A percentile compares a stretch with the other conserved stretches of the same genome.
phyloP scores from a whole-genome alignment of 2,888 invertebrate species.

The Ceramica pisi region DNA sequence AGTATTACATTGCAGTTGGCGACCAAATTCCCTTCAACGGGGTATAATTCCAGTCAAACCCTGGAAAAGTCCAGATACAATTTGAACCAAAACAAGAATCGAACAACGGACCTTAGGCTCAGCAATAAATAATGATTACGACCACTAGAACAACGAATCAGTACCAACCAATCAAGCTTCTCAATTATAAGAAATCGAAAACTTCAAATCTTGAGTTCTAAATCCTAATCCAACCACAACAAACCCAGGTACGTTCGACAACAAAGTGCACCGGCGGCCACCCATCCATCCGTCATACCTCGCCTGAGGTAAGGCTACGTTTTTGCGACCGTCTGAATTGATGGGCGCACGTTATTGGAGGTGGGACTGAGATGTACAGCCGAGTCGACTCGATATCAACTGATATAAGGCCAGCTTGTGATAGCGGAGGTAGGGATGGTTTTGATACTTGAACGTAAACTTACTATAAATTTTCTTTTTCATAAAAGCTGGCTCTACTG shows the following conservation, averaged over 20 bases:
- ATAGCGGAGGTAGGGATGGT: conserved; percentile 33
- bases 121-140: too few species aligned
- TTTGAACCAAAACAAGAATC: too few species aligned
- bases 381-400: conserved; percentile 80
- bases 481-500: too few species aligned
- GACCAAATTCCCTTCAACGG: too few species aligned
- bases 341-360: conserved; percentile 86
- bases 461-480: too few species aligned
- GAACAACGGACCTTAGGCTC: too few species aligned
- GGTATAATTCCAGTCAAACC: too few species aligned
- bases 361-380: conserved; percentile 82
- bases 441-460: conserved; percentile 72
- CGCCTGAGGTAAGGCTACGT: conserved; percentile 70
- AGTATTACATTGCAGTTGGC: too few species aligned
- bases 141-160: too few species aligned
- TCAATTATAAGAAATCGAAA: background rate
- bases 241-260: conserved; percentile 37
- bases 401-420: conserved; percentile 83
- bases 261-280: conserved; percentile 65
- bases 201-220: too few species aligned
- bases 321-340: conserved; percentile 79
- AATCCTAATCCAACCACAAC: conserved; percentile 17
- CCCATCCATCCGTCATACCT: conserved; percentile 77
- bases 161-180: background rate
- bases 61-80: too few species aligned